A percentile compares a stretch with the other conserved stretches of the same genome.
Conservation (phyloP, 1,140 invertebrate species). For the Hypsibius dujardini region DNA sequence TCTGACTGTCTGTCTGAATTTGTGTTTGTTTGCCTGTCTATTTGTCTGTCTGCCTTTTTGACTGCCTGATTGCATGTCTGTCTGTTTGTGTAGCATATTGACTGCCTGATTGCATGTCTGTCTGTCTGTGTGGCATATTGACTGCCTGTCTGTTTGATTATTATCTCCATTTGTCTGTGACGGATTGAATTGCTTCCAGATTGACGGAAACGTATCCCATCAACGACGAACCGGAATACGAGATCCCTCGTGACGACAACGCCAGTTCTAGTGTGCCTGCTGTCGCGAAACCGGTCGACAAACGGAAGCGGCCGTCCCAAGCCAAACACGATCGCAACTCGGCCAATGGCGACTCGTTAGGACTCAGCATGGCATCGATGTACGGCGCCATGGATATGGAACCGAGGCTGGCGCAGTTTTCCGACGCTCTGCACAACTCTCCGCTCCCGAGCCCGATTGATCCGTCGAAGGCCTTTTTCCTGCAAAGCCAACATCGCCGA, state of each 20-base stretch:
- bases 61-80: too few relatives aligned
- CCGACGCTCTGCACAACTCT: slow-evolving; percentile 1
- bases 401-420: slow-evolving; percentile 3
- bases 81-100: too few relatives aligned
- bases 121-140: too few relatives aligned
- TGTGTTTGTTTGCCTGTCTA: too few relatives aligned
- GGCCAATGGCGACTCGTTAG: background rate
- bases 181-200: background rate
- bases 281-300: too few relatives aligned
- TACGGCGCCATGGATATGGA: background rate
- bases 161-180: too few relatives aligned
- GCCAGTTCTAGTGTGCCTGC: background rate
- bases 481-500: background rate
- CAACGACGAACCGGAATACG: background rate
- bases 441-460: background rate
- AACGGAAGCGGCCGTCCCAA: background rate
- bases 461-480: slow-evolving; percentile 1
- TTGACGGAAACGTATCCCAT: slow-evolving; percentile 11
- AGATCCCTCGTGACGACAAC: background rate
- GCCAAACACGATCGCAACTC: too few relatives aligned
- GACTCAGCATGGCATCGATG: background rate
- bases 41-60: too few relatives aligned
- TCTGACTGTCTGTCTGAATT: too few relatives aligned
- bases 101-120: too few relatives aligned
- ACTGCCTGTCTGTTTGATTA: too few relatives aligned